Evolutionary conservation across 2,113 vertebrate species (phyloP).

Genomic region (Strigops habroptila): DNA sequence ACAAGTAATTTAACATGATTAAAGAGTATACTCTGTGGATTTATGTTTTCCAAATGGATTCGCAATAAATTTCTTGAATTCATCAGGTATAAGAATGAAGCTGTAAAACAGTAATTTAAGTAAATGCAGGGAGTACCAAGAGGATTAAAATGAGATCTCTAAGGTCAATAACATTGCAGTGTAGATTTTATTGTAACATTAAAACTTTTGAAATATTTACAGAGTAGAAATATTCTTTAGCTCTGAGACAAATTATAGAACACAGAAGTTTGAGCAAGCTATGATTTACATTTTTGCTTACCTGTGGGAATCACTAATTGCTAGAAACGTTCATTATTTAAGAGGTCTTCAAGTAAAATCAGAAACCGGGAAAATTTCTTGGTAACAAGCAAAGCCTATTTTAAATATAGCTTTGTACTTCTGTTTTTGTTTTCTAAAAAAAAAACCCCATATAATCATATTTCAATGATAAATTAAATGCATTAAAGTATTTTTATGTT

Average conservation of each 20-base stretch:
- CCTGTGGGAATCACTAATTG: conserved; percentile 48
- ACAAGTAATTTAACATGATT: conserved; percentile 26
- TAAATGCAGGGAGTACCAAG: conserved; percentile 54
- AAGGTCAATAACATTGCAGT: not conserved
- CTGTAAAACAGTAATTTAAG: conserved; percentile 59
- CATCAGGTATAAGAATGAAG: conserved; percentile 41
- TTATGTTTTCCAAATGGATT: conserved; percentile 63
- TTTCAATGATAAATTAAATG: conserved; percentile 18
- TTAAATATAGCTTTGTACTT: not conserved
- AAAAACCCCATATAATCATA: not conserved
- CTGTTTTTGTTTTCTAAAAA: not conserved
- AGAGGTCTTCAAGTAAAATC: conserved; percentile 8
- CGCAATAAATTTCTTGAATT: conserved; percentile 44
- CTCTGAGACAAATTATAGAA: conserved; percentile 31
- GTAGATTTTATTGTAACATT: conserved; percentile 47
- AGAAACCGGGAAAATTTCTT: not conserved
- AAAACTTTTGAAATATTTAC: conserved; percentile 61
- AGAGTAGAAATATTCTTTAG: conserved; percentile 28
- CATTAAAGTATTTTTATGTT: not conserved
- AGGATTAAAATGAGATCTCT: conserved; percentile 46
- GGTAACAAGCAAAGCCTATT: not conserved
- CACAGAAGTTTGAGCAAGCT: conserved; percentile 23
- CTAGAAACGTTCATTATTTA: conserved; percentile 46
- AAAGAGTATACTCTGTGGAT: conserved; percentile 42
- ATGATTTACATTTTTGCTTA: conserved; percentile 52